phyloP scores from a whole-genome alignment of 1,140 invertebrate species.

The Cryptotermes secundus region DNA sequence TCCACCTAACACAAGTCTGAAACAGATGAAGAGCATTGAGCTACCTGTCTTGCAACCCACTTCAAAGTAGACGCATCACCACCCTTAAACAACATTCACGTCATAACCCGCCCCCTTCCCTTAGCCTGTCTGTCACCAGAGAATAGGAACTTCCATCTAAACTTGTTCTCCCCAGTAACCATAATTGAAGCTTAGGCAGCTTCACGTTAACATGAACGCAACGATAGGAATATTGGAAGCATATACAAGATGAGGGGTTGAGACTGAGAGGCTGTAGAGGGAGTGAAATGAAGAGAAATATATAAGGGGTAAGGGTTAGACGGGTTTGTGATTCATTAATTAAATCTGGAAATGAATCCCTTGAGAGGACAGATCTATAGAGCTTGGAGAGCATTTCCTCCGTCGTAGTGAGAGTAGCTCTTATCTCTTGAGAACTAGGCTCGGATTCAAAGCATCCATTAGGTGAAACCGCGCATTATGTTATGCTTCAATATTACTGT shows the following conservation, averaged over 20 bases:
- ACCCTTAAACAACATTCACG: conserved; percentile 5
- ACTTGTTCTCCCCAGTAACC: background rate
- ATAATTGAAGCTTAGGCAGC: background rate
- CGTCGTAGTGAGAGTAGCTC: background rate
- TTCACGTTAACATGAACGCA: background rate
- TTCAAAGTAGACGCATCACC: background rate
- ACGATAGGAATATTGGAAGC: background rate
- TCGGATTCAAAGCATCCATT: background rate
- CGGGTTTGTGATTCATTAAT: conserved; percentile 16
- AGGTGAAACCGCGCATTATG: background rate
- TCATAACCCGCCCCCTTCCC: background rate
- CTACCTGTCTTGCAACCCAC: conserved; percentile 3
- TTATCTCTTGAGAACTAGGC: background rate
- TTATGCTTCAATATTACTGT: too few species aligned
- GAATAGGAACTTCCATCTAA: background rate
- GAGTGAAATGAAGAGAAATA: background rate
- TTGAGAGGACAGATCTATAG: conserved; percentile 19
- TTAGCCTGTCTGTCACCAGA: conserved; percentile 9
- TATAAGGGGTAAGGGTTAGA: background rate
- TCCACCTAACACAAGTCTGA: background rate
- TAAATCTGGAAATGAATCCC: conserved; percentile 15
- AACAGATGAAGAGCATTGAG: background rate
- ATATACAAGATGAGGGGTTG: background rate
- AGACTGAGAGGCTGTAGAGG: background rate
- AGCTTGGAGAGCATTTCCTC: background rate